phyloP scores from a whole-genome alignment of 1,140 invertebrate genomes.

The Triops cancriformis region DNA sequence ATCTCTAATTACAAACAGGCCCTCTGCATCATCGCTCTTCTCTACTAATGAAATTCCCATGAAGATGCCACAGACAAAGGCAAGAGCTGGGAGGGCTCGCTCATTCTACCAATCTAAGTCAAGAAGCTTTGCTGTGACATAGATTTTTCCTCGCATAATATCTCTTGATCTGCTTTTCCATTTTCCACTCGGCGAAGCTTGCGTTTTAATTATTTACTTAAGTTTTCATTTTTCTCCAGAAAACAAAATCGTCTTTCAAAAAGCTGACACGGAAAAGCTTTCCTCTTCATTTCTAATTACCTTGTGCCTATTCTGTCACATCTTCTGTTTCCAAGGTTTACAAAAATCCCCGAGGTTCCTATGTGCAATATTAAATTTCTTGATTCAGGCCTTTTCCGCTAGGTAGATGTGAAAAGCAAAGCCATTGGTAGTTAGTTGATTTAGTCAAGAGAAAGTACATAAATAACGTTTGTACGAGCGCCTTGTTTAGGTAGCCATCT shows the following conservation, averaged over 20 bases:
- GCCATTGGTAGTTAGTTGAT: no score
- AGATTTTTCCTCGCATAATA: background rate
- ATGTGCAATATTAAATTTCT: no score
- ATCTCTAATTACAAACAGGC: slow-evolving; percentile 1
- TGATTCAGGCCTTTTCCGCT: no score
- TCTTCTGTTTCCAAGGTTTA: no score
- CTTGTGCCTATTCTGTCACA: no score
- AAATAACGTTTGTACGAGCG: no score
- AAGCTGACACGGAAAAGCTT: no score
- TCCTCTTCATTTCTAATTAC: no score
- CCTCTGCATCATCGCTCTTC: background rate
- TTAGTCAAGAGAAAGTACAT: no score
- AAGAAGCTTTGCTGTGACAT: slow-evolving; percentile 8
- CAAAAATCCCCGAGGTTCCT: no score
- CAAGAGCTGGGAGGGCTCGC: background rate
- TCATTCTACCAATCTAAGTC: background rate
- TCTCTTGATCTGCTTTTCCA: slow-evolving; percentile 5
- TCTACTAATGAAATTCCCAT: background rate
- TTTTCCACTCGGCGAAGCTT: background rate
- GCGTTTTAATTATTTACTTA: background rate
- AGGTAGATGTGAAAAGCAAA: no score
- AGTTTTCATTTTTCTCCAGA: background rate
- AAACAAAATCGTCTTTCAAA: background rate
- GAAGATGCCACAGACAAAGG: background rate
- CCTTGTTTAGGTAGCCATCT: no score